These are phyloP conservation scores for Habropoda laboriosa DNA, from an alignment of 1,140 invertebrate species.

Conservation along the genomic window DNA sequence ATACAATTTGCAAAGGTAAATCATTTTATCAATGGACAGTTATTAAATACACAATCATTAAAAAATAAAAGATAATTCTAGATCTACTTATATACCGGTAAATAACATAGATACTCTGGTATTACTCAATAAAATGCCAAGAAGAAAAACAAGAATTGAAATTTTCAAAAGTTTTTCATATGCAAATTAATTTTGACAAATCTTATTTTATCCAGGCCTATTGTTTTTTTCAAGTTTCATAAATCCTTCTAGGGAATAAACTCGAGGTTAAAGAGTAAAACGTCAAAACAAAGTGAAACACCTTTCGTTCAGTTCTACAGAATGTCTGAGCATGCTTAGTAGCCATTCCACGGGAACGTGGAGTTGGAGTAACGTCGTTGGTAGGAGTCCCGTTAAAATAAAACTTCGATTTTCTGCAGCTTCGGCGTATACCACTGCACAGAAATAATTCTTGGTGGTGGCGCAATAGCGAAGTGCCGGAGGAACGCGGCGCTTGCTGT, in stretches of 20 bases:
- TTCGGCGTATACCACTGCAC: background rate
- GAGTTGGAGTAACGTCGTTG: background rate
- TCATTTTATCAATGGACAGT: too few relatives aligned
- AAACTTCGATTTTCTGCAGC: constrained; percentile 41
- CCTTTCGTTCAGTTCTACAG: background rate
- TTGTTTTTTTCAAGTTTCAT: too few relatives aligned
- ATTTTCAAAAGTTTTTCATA: background rate
- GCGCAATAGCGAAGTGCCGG: constrained; percentile 27
- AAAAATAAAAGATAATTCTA: too few relatives aligned
- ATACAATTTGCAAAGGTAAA: too few relatives aligned
- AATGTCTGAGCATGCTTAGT: constrained; percentile 17
- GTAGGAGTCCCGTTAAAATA: constrained; percentile 33
- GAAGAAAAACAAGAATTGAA: too few relatives aligned
- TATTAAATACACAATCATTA: too few relatives aligned
- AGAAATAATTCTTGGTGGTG: constrained; percentile 42
- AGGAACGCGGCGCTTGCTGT: constrained; percentile 8
- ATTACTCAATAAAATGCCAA: too few relatives aligned
- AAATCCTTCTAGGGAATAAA: background rate
- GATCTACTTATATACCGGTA: too few relatives aligned
- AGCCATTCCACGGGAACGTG: background rate
- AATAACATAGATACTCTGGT: too few relatives aligned
- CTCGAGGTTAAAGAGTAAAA: background rate
- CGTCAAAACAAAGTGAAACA: background rate
- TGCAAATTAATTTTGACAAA: too few relatives aligned
- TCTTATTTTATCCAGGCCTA: too few relatives aligned